Percentiles rank a stretch among this genome's conserved stretches.
Conservation (phyloP, 2,888 invertebrate genomes). For the Hydropsyche betteni region DNA sequence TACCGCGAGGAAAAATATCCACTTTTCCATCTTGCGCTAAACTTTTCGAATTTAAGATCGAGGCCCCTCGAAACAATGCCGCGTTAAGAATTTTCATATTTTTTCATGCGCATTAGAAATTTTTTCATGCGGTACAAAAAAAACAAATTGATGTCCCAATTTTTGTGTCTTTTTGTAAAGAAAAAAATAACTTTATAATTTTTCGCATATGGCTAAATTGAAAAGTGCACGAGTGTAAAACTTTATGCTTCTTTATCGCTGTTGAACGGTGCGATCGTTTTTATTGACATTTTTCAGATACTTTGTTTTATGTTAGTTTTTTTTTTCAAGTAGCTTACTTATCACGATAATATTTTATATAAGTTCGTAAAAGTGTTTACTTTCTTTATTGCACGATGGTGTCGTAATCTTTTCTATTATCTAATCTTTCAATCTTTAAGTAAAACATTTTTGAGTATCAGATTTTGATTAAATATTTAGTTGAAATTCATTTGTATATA, state of each 20-base stretch:
- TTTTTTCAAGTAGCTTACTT: not conserved
- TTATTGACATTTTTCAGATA: not conserved
- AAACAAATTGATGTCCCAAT: constrained; percentile 36
- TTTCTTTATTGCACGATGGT: too few species aligned
- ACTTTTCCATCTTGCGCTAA: constrained; percentile 36
- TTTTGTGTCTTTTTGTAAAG: not conserved
- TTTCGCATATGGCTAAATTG: not conserved
- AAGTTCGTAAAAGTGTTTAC: too few species aligned
- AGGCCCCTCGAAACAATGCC: constrained; percentile 46
- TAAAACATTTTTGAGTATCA: too few species aligned
- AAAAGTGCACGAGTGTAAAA: constrained; percentile 6
- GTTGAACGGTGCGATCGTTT: not conserved
- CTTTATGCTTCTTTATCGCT: constrained; percentile 1
- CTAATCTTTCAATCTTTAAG: too few species aligned
- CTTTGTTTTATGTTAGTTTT: constrained; percentile 3
- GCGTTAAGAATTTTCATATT: constrained; percentile 38
- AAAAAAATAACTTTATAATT: constrained; percentile 32
- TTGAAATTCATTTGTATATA: too few species aligned
- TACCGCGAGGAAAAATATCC: constrained; percentile 39
- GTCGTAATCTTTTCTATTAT: too few species aligned
- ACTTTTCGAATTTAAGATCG: constrained; percentile 50
- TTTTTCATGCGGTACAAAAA: constrained; percentile 31
- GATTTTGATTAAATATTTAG: too few species aligned
- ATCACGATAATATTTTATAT: not conserved
- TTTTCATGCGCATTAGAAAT: not conserved